phyloP scores from a whole-genome alignment of 64 coral and sea anemone species.

The Montipora foliosa region DNA sequence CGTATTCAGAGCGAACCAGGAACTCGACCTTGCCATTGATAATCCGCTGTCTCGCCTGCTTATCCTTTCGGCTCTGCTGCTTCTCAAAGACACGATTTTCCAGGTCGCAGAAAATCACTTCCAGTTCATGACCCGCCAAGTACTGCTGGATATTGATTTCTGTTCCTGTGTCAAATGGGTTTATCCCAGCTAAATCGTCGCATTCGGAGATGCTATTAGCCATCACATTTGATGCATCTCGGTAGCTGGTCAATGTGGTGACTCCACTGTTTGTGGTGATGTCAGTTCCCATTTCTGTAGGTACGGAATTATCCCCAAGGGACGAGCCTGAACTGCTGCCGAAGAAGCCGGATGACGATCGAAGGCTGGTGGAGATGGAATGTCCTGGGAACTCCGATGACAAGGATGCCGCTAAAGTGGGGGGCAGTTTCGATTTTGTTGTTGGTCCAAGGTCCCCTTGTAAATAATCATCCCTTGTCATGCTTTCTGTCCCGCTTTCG shows the following conservation, averaged over 20 bases:
- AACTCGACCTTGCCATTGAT: slow-evolving; percentile 90
- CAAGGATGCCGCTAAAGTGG: neutral
- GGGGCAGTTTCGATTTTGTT: neutral
- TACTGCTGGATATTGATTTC: slow-evolving; percentile 8
- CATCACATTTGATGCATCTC: neutral
- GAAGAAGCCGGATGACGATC: neutral
- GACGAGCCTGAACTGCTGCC: neutral
- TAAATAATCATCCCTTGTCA: neutral
- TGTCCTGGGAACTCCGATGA: neutral
- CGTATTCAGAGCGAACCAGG: neutral
- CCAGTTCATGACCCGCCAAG: neutral
- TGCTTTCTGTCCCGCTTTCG: neutral
- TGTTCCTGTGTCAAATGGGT: neutral
- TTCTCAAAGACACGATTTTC: slow-evolving; percentile 81
- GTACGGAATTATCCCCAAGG: neutral
- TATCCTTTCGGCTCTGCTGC: slow-evolving; percentile 89
- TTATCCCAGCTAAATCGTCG: slow-evolving; percentile 4
- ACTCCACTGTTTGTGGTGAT: neutral
- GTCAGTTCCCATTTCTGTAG: neutral
- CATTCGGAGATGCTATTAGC: neutral
- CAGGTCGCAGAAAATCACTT: slow-evolving; percentile 69
- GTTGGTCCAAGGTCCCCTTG: neutral
- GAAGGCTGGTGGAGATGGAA: neutral
- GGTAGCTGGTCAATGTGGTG: neutral
- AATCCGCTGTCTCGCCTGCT: slow-evolving; percentile 82